A percentile compares a stretch with the other conserved stretches of the same genome.
Conservation (phyloP, 2,797 vertebrate genomes). For the Numenius phaeopus region DNA sequence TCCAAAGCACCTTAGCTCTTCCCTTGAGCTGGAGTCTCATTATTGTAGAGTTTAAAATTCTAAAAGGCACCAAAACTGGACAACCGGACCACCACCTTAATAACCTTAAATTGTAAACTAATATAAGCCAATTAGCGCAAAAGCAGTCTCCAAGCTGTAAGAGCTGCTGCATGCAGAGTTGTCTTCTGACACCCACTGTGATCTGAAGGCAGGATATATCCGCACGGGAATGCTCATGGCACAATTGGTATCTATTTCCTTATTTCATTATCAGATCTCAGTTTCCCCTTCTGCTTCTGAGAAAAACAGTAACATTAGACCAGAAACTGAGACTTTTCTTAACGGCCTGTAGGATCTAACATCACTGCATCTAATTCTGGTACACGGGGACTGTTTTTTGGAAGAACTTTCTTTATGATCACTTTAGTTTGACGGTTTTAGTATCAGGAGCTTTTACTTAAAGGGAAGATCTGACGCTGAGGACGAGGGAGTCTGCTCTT, state of each 20-base stretch:
- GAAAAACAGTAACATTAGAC: background rate
- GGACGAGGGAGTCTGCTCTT: background rate
- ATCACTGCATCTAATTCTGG: background rate
- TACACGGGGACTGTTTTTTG: background rate
- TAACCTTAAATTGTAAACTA: background rate
- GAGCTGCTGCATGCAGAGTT: background rate
- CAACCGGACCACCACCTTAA: background rate
- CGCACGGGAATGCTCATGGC: background rate
- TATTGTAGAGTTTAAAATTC: background rate
- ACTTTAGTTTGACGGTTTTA: background rate
- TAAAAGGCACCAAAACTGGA: background rate
- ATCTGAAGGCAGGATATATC: background rate
- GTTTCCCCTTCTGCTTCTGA: background rate
- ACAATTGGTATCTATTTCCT: background rate
- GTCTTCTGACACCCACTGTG: background rate
- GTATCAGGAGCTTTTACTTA: background rate
- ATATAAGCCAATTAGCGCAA: background rate
- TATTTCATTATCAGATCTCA: background rate
- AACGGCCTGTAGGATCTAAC: background rate
- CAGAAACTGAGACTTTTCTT: background rate
- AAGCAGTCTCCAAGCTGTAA: background rate
- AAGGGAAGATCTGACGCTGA: background rate
- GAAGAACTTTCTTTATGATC: background rate
- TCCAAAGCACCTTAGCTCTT: slow-evolving; percentile 43
- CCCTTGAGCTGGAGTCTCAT: background rate